Conservation (phyloP, 2,888 invertebrate species). For the Actias luna region DNA sequence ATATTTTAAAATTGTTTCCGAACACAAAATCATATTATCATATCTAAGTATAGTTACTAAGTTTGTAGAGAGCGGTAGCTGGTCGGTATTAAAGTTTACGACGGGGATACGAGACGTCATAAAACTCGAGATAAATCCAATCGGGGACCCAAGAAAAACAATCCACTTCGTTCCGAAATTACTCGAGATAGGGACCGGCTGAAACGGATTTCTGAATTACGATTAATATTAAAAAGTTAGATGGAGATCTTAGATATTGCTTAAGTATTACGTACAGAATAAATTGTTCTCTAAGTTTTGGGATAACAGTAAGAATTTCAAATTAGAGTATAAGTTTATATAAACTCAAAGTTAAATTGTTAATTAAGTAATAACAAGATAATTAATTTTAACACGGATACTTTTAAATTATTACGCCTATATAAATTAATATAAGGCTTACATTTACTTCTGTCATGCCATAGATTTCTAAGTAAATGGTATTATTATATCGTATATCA, state of each 20-base stretch:
- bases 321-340: no score
- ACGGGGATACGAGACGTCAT: conserved; percentile 74
- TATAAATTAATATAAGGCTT: no score
- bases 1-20: conserved; percentile 35
- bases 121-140: conserved; percentile 78
- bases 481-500: neutral
- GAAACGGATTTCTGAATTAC: conserved; percentile 40
- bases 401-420: no score
- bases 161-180: conserved; percentile 68
- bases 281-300: neutral
- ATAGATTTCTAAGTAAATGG: no score
- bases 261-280: conserved; percentile 11
- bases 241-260: conserved; percentile 14
- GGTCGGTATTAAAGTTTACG: conserved; percentile 75
- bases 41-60: conserved; percentile 27
- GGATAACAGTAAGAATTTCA: no score
- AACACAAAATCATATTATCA: conserved; percentile 26
- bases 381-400: no score
- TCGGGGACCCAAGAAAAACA: conserved; percentile 75
- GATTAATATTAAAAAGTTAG: conserved; percentile 41
- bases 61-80: conserved; percentile 56
- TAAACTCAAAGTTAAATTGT: no score
- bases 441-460: no score
- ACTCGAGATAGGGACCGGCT: conserved; percentile 46
- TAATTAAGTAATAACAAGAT: no score